Conservation (phyloP, 2,888 invertebrate species). For the Syrphus vitripennis region DNA sequence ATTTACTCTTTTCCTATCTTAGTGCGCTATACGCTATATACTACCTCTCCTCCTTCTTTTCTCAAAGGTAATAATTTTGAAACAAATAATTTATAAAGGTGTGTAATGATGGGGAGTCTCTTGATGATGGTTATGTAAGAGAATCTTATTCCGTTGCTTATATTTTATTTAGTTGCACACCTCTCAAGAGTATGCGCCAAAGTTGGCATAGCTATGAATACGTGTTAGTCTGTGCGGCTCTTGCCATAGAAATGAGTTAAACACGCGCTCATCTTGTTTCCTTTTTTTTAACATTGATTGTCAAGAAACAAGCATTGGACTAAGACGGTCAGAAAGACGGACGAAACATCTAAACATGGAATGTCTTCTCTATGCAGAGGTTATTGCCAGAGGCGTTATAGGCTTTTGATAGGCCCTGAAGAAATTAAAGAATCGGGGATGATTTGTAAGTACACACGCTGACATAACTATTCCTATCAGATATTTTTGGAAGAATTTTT, state of each 20-base stretch:
- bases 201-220: background rate
- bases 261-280: conserved; percentile 70
- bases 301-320: conserved; percentile 64
- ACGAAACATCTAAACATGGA: conserved; percentile 27
- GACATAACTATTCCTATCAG: no score
- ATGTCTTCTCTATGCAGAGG: background rate
- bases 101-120: conserved; percentile 68
- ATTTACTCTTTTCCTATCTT: background rate
- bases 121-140: conserved; percentile 47
- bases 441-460: no score
- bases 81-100: conserved; percentile 72
- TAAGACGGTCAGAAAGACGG: conserved; percentile 33
- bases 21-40: background rate
- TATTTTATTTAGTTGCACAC: conserved; percentile 68
- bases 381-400: background rate
- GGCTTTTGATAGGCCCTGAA: background rate
- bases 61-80: conserved; percentile 68
- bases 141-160: conserved; percentile 44
- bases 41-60: background rate
- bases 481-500: no score
- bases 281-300: conserved; percentile 61
- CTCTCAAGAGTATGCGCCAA: conserved; percentile 17
- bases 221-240: conserved; percentile 2
- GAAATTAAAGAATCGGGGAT: no score
- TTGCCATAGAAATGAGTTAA: conserved; percentile 57